Evolutionary conservation across 2,113 vertebrate genomes (phyloP), one percentile per base, ranked within the genome.

Genomic region (Hiodon tergisus): DNA sequence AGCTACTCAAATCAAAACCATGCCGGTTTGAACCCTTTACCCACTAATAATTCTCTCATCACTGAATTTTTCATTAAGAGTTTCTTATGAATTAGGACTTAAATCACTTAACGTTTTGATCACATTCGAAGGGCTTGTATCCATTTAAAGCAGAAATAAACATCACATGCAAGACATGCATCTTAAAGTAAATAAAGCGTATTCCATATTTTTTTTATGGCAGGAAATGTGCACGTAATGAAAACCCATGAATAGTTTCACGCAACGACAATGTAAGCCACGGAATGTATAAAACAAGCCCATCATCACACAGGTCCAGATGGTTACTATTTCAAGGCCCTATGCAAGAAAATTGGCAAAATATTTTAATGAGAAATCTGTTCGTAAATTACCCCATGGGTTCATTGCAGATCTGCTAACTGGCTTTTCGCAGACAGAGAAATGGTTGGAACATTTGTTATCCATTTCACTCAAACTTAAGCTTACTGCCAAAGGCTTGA

Each of bases 291-390:
- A 46, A 69, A 72, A 70, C 31, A 67, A 11, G 11, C 67, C 76
- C 72, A 71, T 78, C 77, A 69, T 65, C 80, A 6, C 81, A 54
- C 72, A 54, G n/a, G 54, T 60, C 81, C 88, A 89, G 76, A 84
- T 88, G 85, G 84, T 85, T 87, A 81, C 74, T 79, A 86, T 91
- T 87, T 85, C 55, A 76, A 17, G 70, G 85, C 80, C 75, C 62
- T 69, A 2, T 31, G 75, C 74, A 73, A 83, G 73, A 82, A 80
- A 82, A 8, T 1, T 14, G 48, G 69, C 78, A 76, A 84, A 84
- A 70, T 81, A 78, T 84, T 82, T 78, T 74, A 81, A 87, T 84
- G 79, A 84, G 81, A 76, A 82, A 79, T 73, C 63, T 76, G 81
- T 83, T 79, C 63, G 73, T 81, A 85, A 76, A 78, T 13, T 71